A percentile compares a stretch with the other conserved stretches of the same genome.
phyloP scores from a whole-genome alignment of 2,797 vertebrate species.

The Amphiprion clarkii region DNA sequence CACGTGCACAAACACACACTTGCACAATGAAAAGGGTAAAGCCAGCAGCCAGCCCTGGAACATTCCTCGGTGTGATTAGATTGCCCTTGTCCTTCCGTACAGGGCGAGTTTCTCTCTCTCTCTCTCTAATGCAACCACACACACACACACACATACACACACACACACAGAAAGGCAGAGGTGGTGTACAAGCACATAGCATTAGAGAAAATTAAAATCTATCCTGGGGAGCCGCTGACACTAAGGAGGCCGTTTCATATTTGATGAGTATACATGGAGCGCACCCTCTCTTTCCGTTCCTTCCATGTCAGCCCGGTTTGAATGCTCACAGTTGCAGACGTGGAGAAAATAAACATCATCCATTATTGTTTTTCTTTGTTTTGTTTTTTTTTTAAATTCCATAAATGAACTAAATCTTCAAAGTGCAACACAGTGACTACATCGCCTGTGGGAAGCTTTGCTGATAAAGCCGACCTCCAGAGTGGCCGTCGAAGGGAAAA shows the following conservation, averaged over 20 bases:
- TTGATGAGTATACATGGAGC: slow-evolving; percentile 74
- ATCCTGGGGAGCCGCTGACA: slow-evolving; percentile 63
- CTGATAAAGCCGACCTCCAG: background rate
- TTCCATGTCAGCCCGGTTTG: background rate
- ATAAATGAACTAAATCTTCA: no score
- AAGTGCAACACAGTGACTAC: no score
- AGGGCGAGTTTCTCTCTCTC: slow-evolving; percentile 24
- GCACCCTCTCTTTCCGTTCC: background rate
- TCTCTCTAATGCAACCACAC: slow-evolving; percentile 1
- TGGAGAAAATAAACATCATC: background rate
- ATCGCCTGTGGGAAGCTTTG: no score
- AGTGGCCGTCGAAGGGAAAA: background rate
- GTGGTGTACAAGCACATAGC: slow-evolving; percentile 17
- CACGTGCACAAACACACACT: background rate
- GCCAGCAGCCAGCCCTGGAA: slow-evolving; percentile 30
- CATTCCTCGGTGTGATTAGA: slow-evolving; percentile 70
- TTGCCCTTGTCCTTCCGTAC: slow-evolving; percentile 64
- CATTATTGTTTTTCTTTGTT: background rate
- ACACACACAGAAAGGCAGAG: background rate
- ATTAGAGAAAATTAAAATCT: slow-evolving; percentile 72
- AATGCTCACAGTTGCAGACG: background rate
- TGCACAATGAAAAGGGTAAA: slow-evolving; percentile 33
- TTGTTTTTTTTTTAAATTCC: background rate
- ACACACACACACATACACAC: slow-evolving; percentile 6
- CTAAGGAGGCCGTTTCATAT: slow-evolving; percentile 70